Base-by-base conservation (phyloP, 2,888 invertebrate species). In the Apamea sordens region DNA sequence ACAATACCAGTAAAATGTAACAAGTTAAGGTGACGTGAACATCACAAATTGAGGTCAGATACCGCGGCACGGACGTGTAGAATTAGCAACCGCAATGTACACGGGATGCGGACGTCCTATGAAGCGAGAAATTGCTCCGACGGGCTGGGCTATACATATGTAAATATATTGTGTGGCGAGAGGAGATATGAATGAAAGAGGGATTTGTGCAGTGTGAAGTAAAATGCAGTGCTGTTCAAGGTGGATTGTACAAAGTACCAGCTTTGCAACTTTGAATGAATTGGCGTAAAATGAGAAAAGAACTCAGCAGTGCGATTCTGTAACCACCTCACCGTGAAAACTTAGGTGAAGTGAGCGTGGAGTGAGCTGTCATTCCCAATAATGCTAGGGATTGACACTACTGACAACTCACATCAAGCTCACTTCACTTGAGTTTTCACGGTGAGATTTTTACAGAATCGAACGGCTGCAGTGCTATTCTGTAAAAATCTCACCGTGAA, bases 11-110 rank as follows among this genome's bases (percentile, higher is more conserved):
- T 36, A 70, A 73, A 50, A 44, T 69, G 32, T 24, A 71, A 11
- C 50, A 7, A 67, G 18, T 67, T 50, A 76, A 28, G n/a, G 11
- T 72, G 67, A 50, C 67, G 64, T 71, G 24, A 63, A 61, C 67
- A 69, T 75, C 36, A 79, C 70, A 84, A 73, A 84, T 85, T 85
- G 71, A 73, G 87, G 87, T 87, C 79, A 80, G 69, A 76, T 68
- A 71, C 63, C 80, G 74, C 67, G 59, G 72, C 70, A 72, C 67
- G 73, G 74, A 79, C 71, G 79, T 75, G 47, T 59, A 69, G 69
- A 63, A 80, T 84, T 84, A 68, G 64, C 64, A 72, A 79, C 77
- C 79, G 77, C 81, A 78, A 71, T 65, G 76, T 59, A 73, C 74
- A 87, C 47, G 74, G 70, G 80, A 72, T 75, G 76, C 50, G 63